A percentile compares a stretch with the other conserved stretches of the same genome.
phyloP scores from a whole-genome alignment of 2,888 invertebrate species.

The Meiosimyza decipiens region DNA sequence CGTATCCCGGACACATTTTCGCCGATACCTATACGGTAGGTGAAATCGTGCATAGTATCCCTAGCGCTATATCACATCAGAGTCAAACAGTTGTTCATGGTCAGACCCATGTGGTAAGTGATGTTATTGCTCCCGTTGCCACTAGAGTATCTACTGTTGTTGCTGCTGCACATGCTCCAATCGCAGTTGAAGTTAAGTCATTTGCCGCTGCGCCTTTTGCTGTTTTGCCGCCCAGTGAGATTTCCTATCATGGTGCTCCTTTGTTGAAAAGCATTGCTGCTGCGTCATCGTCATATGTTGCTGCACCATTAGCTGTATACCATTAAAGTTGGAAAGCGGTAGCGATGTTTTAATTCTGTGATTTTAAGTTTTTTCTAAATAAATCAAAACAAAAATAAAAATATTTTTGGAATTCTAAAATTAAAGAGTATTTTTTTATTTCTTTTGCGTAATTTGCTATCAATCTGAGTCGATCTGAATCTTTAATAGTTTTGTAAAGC shows the following conservation, averaged over 20 bases:
- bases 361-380: constrained; percentile 31
- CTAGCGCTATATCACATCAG: constrained; percentile 64
- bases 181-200: background rate
- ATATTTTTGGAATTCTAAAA: background rate
- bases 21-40: constrained; percentile 23
- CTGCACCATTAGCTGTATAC: background rate
- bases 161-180: background rate
- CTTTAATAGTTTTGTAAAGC: no score
- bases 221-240: constrained; percentile 29
- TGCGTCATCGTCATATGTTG: background rate
- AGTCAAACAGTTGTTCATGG: constrained; percentile 67
- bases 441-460: no score
- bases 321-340: background rate
- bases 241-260: constrained; percentile 32
- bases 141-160: background rate
- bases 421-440: constrained; percentile 45
- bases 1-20: constrained; percentile 54
- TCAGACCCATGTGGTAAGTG: constrained; percentile 60
- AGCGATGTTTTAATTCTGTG: constrained; percentile 3
- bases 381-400: constrained; percentile 38
- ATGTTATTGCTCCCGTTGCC: constrained; percentile 48
- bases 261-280: constrained; percentile 28
- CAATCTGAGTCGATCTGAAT: no score
- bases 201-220: background rate
- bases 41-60: constrained; percentile 24